Conservation (phyloP, 2,888 invertebrate genomes). For the Mythimna vitellina region DNA sequence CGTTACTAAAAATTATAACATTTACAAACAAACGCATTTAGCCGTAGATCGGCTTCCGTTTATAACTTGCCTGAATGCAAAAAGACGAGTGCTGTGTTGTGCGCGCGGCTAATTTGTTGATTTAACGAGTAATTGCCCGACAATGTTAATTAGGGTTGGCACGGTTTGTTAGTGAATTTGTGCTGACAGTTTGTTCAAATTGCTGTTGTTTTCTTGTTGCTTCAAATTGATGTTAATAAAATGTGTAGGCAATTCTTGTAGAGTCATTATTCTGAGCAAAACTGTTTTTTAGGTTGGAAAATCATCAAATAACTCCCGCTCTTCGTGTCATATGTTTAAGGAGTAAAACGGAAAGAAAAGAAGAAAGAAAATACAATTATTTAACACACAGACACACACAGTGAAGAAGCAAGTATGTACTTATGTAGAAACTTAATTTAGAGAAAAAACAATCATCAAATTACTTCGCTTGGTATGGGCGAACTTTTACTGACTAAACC, state of each 20-base stretch:
- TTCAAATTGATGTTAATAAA: not conserved
- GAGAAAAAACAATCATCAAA: too few relatives aligned
- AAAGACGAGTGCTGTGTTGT: constrained; percentile 79
- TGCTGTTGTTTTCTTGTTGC: not conserved
- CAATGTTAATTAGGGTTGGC: constrained; percentile 83
- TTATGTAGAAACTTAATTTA: too few relatives aligned
- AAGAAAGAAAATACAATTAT: too few relatives aligned
- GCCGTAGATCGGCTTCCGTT: constrained; percentile 62
- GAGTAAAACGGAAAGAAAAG: too few relatives aligned
- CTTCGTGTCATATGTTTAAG: too few relatives aligned
- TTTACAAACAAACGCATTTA: constrained; percentile 64
- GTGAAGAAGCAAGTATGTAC: too few relatives aligned
- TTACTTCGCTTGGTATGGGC: too few relatives aligned
- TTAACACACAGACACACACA: too few relatives aligned
- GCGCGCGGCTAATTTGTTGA: constrained; percentile 83
- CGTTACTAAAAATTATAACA: constrained; percentile 64
- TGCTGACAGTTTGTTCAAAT: not conserved
- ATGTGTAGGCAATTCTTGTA: not conserved
- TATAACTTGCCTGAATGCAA: constrained; percentile 68
- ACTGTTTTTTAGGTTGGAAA: too few relatives aligned
- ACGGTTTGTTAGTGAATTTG: not conserved
- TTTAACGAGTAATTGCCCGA: constrained; percentile 83
- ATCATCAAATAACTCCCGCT: too few relatives aligned
- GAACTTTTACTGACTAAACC: too few relatives aligned
- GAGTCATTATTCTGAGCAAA: too few relatives aligned